Evolutionary conservation across 2,888 invertebrate species (phyloP), one percentile per base, ranked within the genome.

Genomic region (Zelleria hepariella): DNA sequence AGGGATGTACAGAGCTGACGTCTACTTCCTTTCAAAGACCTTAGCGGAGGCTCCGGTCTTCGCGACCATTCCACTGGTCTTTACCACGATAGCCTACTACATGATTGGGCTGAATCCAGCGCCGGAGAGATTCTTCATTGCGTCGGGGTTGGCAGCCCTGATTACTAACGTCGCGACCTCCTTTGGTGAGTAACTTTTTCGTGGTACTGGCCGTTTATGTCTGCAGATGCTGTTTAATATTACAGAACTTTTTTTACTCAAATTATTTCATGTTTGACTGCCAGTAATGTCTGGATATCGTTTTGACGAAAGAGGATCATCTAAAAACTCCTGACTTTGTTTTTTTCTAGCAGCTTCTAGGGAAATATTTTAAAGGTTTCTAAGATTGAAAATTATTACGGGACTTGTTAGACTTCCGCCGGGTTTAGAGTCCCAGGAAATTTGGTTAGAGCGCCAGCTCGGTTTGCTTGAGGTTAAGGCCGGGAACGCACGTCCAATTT

Each of bases 21-120:
- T 97, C 0, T 98, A 98, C 79, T 98, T 96, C 81, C 76, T 98
- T 24, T 94, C 96, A 59, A 98, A 98, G 86, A 96, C 96, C 0
- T 71, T 97, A 48, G 96, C 96, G 0, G 98, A 98, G 72, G 86
- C 95, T 0, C 98, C 98, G 0, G 91, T 97, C 53, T 97, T 97
- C 73, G 90, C 96, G 0, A 90, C 93, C 5, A 92, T 97, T 48
- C 97, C 98, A 0, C 74, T 95, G 7, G 84, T 97, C 3, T 98
- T 97, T 79, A 94, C 94, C 0, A 85, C 92, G 2, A 92, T 97
- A 59, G 92, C 93, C 1, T 98, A 98, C 83, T 98, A 94, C 75
- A 93, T 97, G 93, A 93, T 97, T 55, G 97, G 98, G 0, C 86
- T 96, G 26, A 94, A 95, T 71, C 91, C 94, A 0, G 90, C 90